Evolutionary conservation across 2,888 invertebrate species (phyloP).

Genomic region (Eilema griseolum): DNA sequence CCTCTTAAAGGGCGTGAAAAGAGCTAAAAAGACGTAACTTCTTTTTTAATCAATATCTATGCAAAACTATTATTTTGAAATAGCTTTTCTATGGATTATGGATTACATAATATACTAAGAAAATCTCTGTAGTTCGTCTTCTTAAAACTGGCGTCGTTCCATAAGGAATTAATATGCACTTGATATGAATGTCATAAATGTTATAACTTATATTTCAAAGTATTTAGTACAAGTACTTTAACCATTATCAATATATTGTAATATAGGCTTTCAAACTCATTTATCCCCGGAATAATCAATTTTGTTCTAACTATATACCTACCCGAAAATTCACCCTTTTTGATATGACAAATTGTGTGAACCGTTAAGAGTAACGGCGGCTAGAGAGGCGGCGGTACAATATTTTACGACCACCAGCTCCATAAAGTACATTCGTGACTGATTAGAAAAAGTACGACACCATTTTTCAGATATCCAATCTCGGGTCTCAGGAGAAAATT

Average conservation of each 20-base stretch:
- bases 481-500: conserved; percentile 15
- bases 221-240: not conserved
- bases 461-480: conserved; percentile 16
- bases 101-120: too few species aligned
- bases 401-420: not conserved
- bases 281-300: not conserved
- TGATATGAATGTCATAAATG: too few species aligned
- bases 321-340: not conserved
- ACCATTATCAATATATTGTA: not conserved
- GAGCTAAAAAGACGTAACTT: too few species aligned
- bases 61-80: too few species aligned
- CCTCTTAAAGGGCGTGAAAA: too few species aligned
- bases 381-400: not conserved
- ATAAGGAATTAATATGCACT: too few species aligned
- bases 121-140: too few species aligned
- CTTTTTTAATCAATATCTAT: too few species aligned
- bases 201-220: not conserved
- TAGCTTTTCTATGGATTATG: too few species aligned
- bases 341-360: not conserved
- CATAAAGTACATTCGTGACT: conserved; percentile 4
- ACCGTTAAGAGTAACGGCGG: conserved; percentile 26
- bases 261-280: not conserved
- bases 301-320: not conserved
- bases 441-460: conserved; percentile 1
- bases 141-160: too few species aligned